A percentile compares a stretch with the other conserved stretches of the same genome.
phyloP scores from a whole-genome alignment of 1,140 invertebrate genomes.

The Pseudomyrmex pallidus region DNA sequence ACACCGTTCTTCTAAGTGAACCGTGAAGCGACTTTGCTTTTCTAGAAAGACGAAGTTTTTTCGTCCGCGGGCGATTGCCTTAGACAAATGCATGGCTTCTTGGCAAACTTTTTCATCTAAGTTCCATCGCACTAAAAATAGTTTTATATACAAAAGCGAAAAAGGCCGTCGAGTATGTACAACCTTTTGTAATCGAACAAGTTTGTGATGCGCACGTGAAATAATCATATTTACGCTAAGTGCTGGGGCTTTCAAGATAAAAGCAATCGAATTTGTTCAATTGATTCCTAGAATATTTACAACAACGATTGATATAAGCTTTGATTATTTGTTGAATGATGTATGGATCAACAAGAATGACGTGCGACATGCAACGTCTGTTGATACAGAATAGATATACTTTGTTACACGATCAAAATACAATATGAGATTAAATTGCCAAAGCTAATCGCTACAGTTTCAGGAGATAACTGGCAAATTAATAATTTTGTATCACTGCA shows the following conservation, averaged over 20 bases:
- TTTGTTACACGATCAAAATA: not conserved
- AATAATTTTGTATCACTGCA: not conserved
- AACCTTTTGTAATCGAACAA: not conserved
- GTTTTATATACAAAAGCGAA: not conserved
- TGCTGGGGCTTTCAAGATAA: not conserved
- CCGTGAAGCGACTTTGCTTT: conserved; percentile 45
- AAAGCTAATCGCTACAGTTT: not conserved
- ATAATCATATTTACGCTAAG: not conserved
- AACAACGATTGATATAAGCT: not conserved
- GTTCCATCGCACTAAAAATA: not conserved
- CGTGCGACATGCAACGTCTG: no score
- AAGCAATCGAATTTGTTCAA: not conserved
- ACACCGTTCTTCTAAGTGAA: conserved; percentile 27
- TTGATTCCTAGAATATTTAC: not conserved
- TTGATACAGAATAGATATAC: not conserved
- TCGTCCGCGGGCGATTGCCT: conserved; percentile 39
- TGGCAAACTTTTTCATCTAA: conserved; percentile 13
- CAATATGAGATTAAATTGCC: not conserved
- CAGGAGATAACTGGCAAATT: not conserved
- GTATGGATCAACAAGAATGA: not conserved
- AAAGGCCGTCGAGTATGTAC: not conserved
- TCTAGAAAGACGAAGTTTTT: conserved; percentile 38
- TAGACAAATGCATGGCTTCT: conserved; percentile 44
- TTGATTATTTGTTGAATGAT: not conserved
- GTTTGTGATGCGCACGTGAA: not conserved